Conservation (phyloP, 2,888 invertebrate species). For the Tinea trinotella region DNA sequence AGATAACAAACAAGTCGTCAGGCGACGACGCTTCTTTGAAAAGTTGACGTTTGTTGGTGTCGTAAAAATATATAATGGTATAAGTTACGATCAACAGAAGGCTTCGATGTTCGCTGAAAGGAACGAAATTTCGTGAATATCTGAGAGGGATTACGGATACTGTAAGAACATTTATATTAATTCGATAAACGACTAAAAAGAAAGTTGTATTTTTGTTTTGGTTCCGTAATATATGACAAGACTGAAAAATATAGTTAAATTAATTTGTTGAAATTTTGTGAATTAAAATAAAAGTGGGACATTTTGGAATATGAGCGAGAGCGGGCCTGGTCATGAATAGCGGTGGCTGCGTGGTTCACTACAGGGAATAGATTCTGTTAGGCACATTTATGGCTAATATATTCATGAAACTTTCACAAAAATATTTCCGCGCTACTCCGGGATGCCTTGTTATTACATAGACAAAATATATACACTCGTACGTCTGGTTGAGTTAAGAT, state of each 20-base stretch:
- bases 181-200: neutral
- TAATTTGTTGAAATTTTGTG: too few species aligned
- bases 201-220: neutral
- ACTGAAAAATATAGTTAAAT: too few species aligned
- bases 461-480: neutral
- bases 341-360: constrained; percentile 35
- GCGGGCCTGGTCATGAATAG: constrained; percentile 25
- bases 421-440: constrained; percentile 55
- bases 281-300: neutral
- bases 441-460: constrained; percentile 37
- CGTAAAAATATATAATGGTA: constrained; percentile 65
- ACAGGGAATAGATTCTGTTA: constrained; percentile 63
- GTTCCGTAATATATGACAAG: too few species aligned
- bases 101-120: neutral
- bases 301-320: constrained; percentile 24
- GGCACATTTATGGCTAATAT: constrained; percentile 72
- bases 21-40: constrained; percentile 41
- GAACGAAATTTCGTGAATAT: constrained; percentile 2
- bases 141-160: neutral
- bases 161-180: neutral
- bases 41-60: constrained; percentile 63
- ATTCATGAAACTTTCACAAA: constrained; percentile 70
- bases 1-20: constrained; percentile 37
- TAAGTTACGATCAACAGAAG: constrained; percentile 44
- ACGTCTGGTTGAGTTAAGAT: neutral